Conservation (phyloP, 2,888 invertebrate species). For the Temnothorax unifasciatus region DNA sequence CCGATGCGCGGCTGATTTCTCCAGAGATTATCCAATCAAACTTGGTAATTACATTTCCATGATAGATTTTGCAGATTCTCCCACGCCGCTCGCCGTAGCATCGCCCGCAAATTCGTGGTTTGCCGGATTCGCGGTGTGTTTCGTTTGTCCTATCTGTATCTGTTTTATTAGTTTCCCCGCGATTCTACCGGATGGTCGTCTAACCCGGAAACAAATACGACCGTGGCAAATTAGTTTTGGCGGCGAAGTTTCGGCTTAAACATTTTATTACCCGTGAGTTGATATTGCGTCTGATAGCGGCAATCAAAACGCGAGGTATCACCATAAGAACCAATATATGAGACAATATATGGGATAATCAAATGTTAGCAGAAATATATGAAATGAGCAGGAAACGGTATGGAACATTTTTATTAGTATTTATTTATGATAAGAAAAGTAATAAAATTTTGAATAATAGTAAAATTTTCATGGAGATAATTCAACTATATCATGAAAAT, state of each 20-base stretch:
- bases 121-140: conserved; percentile 50
- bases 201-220: conserved; percentile 49
- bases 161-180: conserved; percentile 54
- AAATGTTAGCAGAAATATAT: background rate
- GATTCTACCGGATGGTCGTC: conserved; percentile 31
- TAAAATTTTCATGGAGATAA: background rate
- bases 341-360: background rate
- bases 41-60: conserved; percentile 79
- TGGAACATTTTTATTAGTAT: background rate
- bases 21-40: conserved; percentile 76
- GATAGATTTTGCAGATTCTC: conserved; percentile 68
- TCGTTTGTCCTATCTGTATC: conserved; percentile 50
- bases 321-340: background rate
- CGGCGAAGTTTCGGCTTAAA: conserved; percentile 45
- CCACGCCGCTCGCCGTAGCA: conserved; percentile 28
- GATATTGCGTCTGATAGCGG: conserved; percentile 36
- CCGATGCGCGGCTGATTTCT: conserved; percentile 60
- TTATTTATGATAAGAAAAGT: background rate
- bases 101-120: conserved; percentile 50
- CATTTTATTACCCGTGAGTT: conserved; percentile 40
- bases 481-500: background rate
- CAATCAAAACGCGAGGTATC: background rate
- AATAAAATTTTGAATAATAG: background rate
- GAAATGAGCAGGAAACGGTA: background rate
- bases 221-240: conserved; percentile 47